phyloP scores from a whole-genome alignment of 2,113 vertebrate species.

The Candoia aspera region DNA sequence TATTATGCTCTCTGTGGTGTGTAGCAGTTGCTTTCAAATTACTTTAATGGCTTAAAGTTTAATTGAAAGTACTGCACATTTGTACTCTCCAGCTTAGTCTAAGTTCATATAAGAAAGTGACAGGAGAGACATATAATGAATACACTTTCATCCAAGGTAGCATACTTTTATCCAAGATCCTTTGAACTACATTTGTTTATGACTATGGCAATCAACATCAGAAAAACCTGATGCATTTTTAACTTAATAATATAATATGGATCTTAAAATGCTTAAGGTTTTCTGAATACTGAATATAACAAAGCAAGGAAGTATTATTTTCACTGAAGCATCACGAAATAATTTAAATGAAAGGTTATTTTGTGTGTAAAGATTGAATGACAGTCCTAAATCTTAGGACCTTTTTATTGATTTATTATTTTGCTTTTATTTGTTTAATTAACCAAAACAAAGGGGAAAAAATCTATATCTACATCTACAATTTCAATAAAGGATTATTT shows the following conservation, averaged over 20 bases:
- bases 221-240: slow-evolving; percentile 3
- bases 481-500: background rate
- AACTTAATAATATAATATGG: fast-evolving
- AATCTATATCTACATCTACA: background rate
- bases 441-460: background rate
- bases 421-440: background rate
- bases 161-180: background rate
- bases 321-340: background rate
- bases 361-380: background rate
- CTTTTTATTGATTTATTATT: background rate
- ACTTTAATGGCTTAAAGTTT: slow-evolving; percentile 22
- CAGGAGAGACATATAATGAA: slow-evolving; percentile 21
- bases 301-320: background rate
- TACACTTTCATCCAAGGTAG: background rate
- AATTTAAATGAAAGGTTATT: background rate
- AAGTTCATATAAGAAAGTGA: background rate
- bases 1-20: background rate
- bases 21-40: slow-evolving; percentile 13
- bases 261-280: background rate
- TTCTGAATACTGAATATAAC: background rate
- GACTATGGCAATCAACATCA: background rate
- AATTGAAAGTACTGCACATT: slow-evolving; percentile 22
- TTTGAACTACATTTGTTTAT: background rate
- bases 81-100: background rate
- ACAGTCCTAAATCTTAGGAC: background rate